Evolutionary conservation across 2,113 vertebrate genomes (phyloP), one percentile per base, ranked within the genome.

Genomic region (Psephotus haematonotus): DNA sequence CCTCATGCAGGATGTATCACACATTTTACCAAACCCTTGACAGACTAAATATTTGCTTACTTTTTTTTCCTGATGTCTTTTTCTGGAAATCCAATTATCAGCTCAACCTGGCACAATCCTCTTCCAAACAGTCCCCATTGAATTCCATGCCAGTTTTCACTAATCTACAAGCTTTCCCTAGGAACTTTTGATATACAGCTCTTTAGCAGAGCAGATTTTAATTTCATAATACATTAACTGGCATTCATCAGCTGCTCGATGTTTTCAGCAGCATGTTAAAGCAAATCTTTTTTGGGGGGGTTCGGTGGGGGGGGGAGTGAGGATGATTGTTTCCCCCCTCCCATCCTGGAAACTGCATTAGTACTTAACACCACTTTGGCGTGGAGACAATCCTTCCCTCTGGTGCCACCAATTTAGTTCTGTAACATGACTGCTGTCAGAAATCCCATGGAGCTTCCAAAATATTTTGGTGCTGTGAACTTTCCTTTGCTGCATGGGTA

Each of bases 321-420:
- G 8, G 5, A 29, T 35, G 3, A 47, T 27, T 65, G 0, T 39
- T 86, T 57, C 4, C 8, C 5, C 3, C 3, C 2, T 57, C 7
- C 4, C 4, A 53, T 49, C 20, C 39, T 82, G 43, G 10, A 41
- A 87, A 31, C 16, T 39, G 5, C 14, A 5, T 33, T 70, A 9
- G 7, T 22, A 49, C 2, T 57, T 77, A 67, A 37, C 5, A 69
- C 2, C 7, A 4, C 7, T 53, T 49, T n/a, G 18, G 4, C 25
- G 6, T 23, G 19, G 27, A 86, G 86, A 52, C 2, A 10, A 15
- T 31, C 11, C 10, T 62, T 68, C 17, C 46, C 16, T 33, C 47
- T 70, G 25, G 8, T 76, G 35, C 29, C 60, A 55, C 2, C 3
- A 27, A 1, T 23, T 76, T n/a, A 41, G 9, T 83, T 20, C 53